A percentile compares a stretch with the other conserved stretches of the same genome.
phyloP scores from a whole-genome alignment of 2,888 invertebrate species.

The Thera obeliscata region DNA sequence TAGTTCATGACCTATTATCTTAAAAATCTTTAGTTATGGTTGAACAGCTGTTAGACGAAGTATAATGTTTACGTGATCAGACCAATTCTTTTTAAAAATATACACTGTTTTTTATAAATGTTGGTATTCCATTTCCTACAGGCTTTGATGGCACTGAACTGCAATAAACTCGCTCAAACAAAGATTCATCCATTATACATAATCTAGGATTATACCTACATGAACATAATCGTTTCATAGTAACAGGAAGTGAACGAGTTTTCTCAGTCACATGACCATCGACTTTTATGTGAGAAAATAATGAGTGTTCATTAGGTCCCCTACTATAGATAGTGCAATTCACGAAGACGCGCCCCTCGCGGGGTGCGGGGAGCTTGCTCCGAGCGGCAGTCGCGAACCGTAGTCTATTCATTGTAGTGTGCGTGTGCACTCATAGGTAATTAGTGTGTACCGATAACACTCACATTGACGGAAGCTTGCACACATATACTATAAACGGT shows the following conservation, averaged over 20 bases:
- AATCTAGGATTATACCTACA: constrained; percentile 26
- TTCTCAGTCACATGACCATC: constrained; percentile 24
- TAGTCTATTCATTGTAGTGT: too few relatives aligned
- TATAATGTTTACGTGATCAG: background rate
- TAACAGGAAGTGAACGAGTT: constrained; percentile 28
- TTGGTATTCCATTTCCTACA: background rate
- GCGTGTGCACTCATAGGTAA: too few relatives aligned
- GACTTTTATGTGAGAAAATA: constrained; percentile 17
- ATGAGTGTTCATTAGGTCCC: constrained; percentile 10
- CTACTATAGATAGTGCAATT: too few relatives aligned
- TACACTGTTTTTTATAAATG: background rate
- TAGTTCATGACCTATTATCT: too few relatives aligned
- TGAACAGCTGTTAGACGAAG: too few relatives aligned
- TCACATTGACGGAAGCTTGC: too few relatives aligned
- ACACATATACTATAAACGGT: too few relatives aligned
- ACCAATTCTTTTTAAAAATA: background rate
- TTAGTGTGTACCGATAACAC: too few relatives aligned
- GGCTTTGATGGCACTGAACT: background rate
- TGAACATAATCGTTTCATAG: constrained; percentile 22
- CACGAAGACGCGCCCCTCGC: too few relatives aligned
- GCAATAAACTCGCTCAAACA: constrained; percentile 20
- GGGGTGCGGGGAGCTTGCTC: too few relatives aligned
- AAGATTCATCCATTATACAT: constrained; percentile 24
- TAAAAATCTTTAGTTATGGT: too few relatives aligned
- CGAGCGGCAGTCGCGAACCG: too few relatives aligned